These are phyloP conservation scores for Scaptomyza parva DNA, from an alignment of 2,888 invertebrate species.

Conservation along the genomic window DNA sequence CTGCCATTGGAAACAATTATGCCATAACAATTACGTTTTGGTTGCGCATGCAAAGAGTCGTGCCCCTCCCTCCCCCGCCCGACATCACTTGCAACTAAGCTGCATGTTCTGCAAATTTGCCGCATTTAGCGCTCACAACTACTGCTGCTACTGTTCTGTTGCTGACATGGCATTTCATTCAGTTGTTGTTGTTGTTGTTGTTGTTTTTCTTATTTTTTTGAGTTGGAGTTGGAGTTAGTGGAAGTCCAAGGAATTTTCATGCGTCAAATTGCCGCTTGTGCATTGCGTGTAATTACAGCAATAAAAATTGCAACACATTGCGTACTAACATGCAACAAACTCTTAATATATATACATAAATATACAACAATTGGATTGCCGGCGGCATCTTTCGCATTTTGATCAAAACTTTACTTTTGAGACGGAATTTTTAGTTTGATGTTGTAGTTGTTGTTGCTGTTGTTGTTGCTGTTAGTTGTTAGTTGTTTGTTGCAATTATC, in stretches of 20 bases:
- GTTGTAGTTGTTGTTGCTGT: slow-evolving; percentile 36
- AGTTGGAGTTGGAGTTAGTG: background rate
- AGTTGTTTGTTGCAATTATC: slow-evolving; percentile 61
- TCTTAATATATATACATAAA: no score
- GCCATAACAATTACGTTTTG: slow-evolving; percentile 73
- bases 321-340: slow-evolving; percentile 75
- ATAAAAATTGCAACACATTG: slow-evolving; percentile 80
- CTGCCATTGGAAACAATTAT: slow-evolving; percentile 73
- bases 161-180: slow-evolving; percentile 62
- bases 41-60: slow-evolving; percentile 64
- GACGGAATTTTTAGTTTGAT: slow-evolving; percentile 22
- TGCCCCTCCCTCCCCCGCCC: slow-evolving; percentile 10
- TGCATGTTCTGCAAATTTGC: slow-evolving; percentile 63
- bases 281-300: slow-evolving; percentile 77
- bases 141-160: slow-evolving; percentile 9
- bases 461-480: slow-evolving; percentile 25
- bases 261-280: slow-evolving; percentile 75
- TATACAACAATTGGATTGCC: slow-evolving; percentile 1
- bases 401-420: slow-evolving; percentile 18
- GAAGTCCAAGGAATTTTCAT: slow-evolving; percentile 70
- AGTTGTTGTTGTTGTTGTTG: slow-evolving; percentile 30
- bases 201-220: background rate
- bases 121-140: slow-evolving; percentile 63
- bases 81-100: background rate
- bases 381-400: slow-evolving; percentile 9